phyloP scores from a whole-genome alignment of 1,140 invertebrate genomes.

The Habropoda laboriosa region DNA sequence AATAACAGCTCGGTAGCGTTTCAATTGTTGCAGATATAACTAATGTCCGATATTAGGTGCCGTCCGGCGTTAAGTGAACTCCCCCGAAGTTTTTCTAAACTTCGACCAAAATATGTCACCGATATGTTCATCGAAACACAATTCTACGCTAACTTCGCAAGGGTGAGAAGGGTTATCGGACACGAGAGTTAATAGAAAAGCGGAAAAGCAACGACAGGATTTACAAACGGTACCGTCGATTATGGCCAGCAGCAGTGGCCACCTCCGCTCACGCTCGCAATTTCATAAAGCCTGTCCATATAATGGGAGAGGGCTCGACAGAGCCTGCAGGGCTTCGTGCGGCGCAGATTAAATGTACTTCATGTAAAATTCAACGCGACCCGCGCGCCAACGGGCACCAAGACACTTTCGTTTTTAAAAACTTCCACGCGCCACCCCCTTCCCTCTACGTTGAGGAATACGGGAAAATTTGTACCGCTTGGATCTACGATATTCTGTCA shows the following conservation, averaged over 20 bases:
- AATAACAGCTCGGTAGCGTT: no score
- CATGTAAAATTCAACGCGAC: slow-evolving; percentile 58
- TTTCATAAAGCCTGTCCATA: slow-evolving; percentile 50
- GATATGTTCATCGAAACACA: no score
- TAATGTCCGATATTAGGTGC: no score
- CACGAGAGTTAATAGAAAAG: neutral
- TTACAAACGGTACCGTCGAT: slow-evolving; percentile 13
- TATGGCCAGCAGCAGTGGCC: slow-evolving; percentile 17
- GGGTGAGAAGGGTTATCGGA: neutral
- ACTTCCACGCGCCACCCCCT: slow-evolving; percentile 19
- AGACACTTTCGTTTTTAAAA: slow-evolving; percentile 40
- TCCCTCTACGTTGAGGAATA: neutral
- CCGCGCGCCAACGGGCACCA: slow-evolving; percentile 9
- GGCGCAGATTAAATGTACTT: slow-evolving; percentile 58
- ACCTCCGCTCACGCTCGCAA: slow-evolving; percentile 22
- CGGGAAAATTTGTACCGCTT: neutral
- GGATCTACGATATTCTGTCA: neutral
- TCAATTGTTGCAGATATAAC: no score
- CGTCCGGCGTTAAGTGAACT: no score
- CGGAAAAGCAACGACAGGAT: neutral
- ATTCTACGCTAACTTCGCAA: no score
- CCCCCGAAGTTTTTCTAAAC: no score
- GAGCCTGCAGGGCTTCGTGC: slow-evolving; percentile 52
- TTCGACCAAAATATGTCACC: no score
- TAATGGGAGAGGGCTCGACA: slow-evolving; percentile 47